Evolutionary conservation across 2,888 invertebrate species (phyloP).

Genomic region (Phragmatobia fuliginosa): DNA sequence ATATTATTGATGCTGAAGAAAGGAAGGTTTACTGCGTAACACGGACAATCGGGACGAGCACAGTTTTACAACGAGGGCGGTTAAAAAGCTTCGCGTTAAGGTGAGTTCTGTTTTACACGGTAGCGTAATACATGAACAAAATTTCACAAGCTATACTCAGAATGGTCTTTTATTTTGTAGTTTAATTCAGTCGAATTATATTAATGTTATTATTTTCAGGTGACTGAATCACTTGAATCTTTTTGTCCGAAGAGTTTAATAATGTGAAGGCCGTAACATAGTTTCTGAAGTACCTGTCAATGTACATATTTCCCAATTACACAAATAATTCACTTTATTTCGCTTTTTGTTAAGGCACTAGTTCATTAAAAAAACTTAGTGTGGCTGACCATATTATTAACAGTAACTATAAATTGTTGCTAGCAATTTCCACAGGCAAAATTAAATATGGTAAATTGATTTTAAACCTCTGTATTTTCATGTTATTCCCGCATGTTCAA

Average conservation of each 20-base stretch:
- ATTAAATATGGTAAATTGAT: slow-evolving; percentile 11
- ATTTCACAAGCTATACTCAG: neutral
- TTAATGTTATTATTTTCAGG: no score
- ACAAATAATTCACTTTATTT: neutral
- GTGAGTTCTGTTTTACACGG: slow-evolving; percentile 62
- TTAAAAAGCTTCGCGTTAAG: slow-evolving; percentile 80
- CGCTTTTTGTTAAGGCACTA: no score
- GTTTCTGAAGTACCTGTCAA: no score
- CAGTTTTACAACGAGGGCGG: slow-evolving; percentile 82
- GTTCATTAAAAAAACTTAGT: no score
- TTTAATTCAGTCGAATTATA: no score
- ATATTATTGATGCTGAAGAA: slow-evolving; percentile 76
- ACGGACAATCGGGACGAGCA: slow-evolving; percentile 80
- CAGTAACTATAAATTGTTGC: neutral
- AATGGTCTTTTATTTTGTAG: neutral
- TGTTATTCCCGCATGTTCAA: slow-evolving; percentile 16
- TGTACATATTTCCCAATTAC: neutral
- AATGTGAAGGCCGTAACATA: neutral
- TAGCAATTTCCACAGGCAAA: slow-evolving; percentile 10
- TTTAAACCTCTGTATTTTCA: slow-evolving; percentile 8
- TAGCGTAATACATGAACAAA: slow-evolving; percentile 24
- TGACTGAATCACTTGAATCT: no score
- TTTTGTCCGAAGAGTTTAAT: neutral
- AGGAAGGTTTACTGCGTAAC: slow-evolving; percentile 82
- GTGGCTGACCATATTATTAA: neutral